Base-by-base conservation (phyloP, 2,113 vertebrate species). In the Engystomops pustulosus region DNA sequence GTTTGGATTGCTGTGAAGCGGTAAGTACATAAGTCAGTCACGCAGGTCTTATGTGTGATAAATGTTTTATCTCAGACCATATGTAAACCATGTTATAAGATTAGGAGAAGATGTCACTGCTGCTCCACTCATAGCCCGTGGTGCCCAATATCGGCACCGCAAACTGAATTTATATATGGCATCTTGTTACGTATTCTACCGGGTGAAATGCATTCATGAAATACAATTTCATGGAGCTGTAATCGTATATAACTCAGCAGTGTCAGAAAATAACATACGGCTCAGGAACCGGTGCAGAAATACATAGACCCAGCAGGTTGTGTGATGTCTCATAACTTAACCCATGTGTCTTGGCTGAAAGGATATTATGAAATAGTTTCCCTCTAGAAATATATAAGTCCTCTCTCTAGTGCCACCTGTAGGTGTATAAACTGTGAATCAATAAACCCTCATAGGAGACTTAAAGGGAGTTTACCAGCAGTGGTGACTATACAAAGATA, bases 21-120 rank as follows among this genome's bases (percentile, higher is more conserved):
- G 32, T 67, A 67, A 67, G 36, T 67, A 67, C 32, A 36, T 36
- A 67, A 67, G 30, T 67, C 32, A 3, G 62, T 67, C 62, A 67
- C 62, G 36, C 32, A 34, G 20, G 62, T 67, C 62, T 3, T 34
- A 32, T 34, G 62, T 67, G 62, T 36, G 17, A 34, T 18, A 36
- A 67, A 67, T 67, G 30, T 67, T 34, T 67, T 67, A 67, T 67
- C 32, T 67, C 32, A 34, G 62, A 67, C 62, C 62, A 36, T 67
- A 67, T 67, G 62, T 67, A 67, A 67, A 67, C 15, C 62, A 67
- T 67, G 62, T 67, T 67, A 67, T 67, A 36, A 18, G 62, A 67
- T 67, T 67, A 67, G 9, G 62, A 36, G 4, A 36, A 34, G 34
- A 18, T 67, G 62, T 67, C 32, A 9, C 1, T 36, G 62, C 30